These are phyloP conservation scores for Eristalis tenax DNA, from an alignment of 2,888 invertebrate genomes.

Conservation along the genomic window DNA sequence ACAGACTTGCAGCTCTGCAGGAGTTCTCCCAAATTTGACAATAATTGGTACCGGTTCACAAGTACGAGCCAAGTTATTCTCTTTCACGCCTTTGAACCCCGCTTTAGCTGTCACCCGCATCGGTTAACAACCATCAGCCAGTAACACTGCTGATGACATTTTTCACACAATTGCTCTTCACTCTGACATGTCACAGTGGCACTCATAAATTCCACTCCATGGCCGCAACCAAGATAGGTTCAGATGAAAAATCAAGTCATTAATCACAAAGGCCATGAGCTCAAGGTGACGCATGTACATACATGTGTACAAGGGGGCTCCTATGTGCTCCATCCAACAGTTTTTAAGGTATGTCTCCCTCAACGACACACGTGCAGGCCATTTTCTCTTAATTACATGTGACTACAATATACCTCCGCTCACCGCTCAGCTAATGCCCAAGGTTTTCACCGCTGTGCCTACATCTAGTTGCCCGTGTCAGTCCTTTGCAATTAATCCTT, in stretches of 20 bases:
- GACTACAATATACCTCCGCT: background rate
- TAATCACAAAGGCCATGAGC: background rate
- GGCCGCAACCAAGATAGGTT: background rate
- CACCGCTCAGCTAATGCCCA: background rate
- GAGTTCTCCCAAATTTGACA: too few species aligned
- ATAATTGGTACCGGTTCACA: too few species aligned
- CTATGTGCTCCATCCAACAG: background rate
- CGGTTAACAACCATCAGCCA: background rate
- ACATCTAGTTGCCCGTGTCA: background rate
- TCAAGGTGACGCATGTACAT: background rate
- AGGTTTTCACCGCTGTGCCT: background rate
- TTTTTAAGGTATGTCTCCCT: background rate
- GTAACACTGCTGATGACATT: background rate
- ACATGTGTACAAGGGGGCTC: background rate
- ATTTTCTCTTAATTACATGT: conserved; percentile 6
- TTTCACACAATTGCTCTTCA: background rate
- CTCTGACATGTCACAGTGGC: background rate
- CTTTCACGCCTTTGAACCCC: too few species aligned
- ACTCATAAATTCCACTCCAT: background rate
- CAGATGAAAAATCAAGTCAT: background rate
- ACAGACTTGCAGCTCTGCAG: too few species aligned
- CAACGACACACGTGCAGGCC: background rate
- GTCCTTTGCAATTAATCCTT: conserved; percentile 1
- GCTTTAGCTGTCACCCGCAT: too few species aligned
- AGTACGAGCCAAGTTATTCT: too few species aligned